Evolutionary conservation across 2,113 vertebrate species (phyloP).

Genomic region (Scolopax mira): DNA sequence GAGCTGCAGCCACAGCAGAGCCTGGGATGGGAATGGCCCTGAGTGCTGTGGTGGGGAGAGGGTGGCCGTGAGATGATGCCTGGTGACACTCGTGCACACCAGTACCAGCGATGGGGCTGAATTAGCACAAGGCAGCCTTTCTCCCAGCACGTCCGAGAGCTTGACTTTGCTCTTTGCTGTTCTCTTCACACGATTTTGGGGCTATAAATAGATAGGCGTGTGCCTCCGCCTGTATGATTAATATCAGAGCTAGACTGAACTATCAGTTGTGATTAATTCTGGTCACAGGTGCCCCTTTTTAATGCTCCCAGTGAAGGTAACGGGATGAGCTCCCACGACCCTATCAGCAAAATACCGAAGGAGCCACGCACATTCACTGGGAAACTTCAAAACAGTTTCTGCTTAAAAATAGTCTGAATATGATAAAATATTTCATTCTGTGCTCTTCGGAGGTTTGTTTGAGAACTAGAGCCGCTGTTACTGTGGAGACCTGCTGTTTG

Average conservation of each 20-base stretch:
- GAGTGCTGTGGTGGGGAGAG: not conserved
- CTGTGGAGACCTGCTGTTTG: not conserved
- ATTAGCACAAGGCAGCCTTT: not conserved
- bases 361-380: not conserved
- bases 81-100: fast-evolving
- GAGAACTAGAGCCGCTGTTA: not conserved
- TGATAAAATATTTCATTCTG: not conserved
- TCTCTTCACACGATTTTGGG: not conserved
- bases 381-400: slow-evolving; percentile 31
- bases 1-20: not conserved
- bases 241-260: not conserved
- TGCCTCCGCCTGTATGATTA: not conserved
- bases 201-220: not conserved
- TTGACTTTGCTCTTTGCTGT: not conserved
- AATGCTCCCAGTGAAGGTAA: not conserved
- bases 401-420: slow-evolving; percentile 29
- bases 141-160: not conserved
- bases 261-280: not conserved
- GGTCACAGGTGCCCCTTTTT: slow-evolving; percentile 5
- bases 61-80: not conserved
- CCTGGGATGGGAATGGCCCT: not conserved
- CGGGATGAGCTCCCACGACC: not conserved
- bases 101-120: fast-evolving
- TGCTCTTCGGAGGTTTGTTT: not conserved
- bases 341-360: not conserved